Evolutionary conservation across 2,888 invertebrate species (phyloP), one percentile per base, ranked within the genome.

Genomic region (Brachylomia viminalis): DNA sequence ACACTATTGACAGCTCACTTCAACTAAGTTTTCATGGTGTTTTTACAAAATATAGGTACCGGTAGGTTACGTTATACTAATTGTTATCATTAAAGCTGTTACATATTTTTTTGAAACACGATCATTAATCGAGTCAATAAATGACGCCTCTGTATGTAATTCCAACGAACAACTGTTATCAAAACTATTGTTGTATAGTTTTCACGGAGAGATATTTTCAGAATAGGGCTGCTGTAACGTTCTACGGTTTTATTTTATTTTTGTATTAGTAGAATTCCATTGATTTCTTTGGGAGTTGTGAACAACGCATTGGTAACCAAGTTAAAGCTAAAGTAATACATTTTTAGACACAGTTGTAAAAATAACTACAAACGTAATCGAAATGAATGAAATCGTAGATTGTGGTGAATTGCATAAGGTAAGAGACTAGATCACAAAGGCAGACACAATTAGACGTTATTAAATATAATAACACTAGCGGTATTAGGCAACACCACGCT

Each of bases 81-180:
- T 13, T 64, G 20, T 47, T 38, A 61, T 69, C 11, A 58, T 45
- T 17, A n/a, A 49, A 49, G 49, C 30, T 17, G 47, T 49, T 23
- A 30, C 20, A 27, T 11, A 20, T 20, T 27, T 38, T n/a, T 20
- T 58, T 65, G 47, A 54, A 68, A 62, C 45, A 66, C 64, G 33
- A 75, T 68, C 17, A 73, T 72, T 78, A 83, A n/a, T n/a, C n/a
- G n/a, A n/a, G n/a, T 83, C 61, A 45, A 59, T 47, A 80, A 81
- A 49, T 76, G 54, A 59, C 72, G 85, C 77, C 72, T 56, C 54
- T 62, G 47, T 75, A 17, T 33, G 45, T 56, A 27, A 59, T 66
- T 87, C 83, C 89, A 87, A 86, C 90, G 90, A 92, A 92, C 91
- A 92, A 88, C 87, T 87, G 88, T 89, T 92, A 93, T 92, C 92